phyloP scores from a whole-genome alignment of 2,113 vertebrate species.

The Deroptyus accipitrinus region DNA sequence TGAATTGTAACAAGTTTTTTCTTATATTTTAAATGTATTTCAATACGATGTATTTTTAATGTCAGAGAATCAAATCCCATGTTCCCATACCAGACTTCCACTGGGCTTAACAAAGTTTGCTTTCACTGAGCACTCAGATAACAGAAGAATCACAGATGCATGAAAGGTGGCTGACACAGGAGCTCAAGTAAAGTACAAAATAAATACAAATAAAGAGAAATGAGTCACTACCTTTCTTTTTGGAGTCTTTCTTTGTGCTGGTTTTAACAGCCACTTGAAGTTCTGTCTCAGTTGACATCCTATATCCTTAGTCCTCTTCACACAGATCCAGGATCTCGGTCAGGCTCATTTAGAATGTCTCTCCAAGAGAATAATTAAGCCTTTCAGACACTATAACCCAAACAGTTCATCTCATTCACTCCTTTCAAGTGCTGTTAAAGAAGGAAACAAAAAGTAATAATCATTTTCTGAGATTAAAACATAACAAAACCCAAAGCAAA shows the following conservation, averaged over 20 bases:
- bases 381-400: conserved; percentile 83
- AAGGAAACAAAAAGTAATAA: conserved; percentile 39
- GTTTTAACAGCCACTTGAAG: conserved; percentile 98
- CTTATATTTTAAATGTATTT: neutral
- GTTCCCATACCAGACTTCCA: neutral
- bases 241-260: conserved; percentile 98
- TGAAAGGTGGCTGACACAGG: neutral
- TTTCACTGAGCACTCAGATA: neutral
- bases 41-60: neutral
- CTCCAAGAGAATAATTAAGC: conserved; percentile 80
- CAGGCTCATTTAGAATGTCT: conserved; percentile 94
- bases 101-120: neutral
- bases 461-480: neutral
- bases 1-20: neutral
- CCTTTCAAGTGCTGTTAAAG: conserved; percentile 78
- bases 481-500: neutral
- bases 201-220: neutral
- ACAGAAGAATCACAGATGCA: neutral
- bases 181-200: neutral
- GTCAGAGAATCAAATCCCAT: neutral
- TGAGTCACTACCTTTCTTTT: conserved; percentile 89
- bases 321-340: conserved; percentile 86
- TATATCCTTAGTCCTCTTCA: conserved; percentile 93
- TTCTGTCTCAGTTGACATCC: conserved; percentile 99
- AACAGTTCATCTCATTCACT: conserved; percentile 88